These are phyloP conservation scores for Andrena bucephala DNA, from an alignment of 2,888 invertebrate genomes.

Conservation along the genomic window DNA sequence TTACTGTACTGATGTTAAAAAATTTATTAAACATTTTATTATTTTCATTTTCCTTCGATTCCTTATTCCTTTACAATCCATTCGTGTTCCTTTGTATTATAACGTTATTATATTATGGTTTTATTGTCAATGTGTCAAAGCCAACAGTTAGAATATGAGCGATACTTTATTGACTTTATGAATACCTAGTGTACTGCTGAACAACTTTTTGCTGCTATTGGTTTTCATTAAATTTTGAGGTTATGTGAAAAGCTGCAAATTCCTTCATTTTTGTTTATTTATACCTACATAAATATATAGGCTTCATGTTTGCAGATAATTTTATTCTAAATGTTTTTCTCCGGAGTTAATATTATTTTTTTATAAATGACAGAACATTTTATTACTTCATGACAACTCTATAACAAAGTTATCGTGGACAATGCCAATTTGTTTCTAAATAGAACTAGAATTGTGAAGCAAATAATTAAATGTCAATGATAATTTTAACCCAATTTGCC, in stretches of 20 bases:
- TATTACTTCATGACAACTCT: no score
- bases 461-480: slow-evolving; percentile 1
- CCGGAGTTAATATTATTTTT: no score
- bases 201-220: background rate
- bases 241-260: background rate
- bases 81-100: background rate
- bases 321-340: background rate
- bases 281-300: background rate
- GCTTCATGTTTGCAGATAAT: background rate
- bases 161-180: no score
- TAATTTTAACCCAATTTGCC: background rate
- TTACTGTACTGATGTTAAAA: background rate
- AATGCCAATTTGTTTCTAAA: background rate
- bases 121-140: background rate
- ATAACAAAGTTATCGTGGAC: background rate
- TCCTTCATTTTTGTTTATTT: background rate
- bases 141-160: no score
- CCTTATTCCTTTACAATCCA: background rate
- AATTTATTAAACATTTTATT: background rate
- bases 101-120: background rate
- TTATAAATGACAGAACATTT: no score
- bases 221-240: slow-evolving; percentile 14
- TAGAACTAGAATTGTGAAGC: background rate
- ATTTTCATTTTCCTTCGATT: background rate
- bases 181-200: no score